Conservation (phyloP, 1,140 invertebrate genomes). For the Cyphomyrmex costatus region DNA sequence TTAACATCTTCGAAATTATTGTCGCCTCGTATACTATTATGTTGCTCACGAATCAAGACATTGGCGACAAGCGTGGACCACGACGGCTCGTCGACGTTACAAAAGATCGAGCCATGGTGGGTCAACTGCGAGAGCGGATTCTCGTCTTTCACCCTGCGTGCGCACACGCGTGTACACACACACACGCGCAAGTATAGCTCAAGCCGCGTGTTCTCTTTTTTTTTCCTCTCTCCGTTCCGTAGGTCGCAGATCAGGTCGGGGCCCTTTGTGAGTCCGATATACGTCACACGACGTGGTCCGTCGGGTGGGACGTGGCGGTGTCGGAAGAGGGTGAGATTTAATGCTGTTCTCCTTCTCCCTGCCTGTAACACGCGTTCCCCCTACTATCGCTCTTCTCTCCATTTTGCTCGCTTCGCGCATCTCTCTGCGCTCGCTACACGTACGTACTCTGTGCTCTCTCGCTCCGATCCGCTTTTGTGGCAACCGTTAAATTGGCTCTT, state of each 20-base stretch:
- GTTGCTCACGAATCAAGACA: conserved; percentile 46
- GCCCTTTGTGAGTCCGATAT: conserved; percentile 71
- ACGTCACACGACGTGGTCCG: conserved; percentile 59
- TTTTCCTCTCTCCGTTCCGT: conserved; percentile 41
- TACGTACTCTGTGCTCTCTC: conserved; percentile 64
- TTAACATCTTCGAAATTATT: conserved; percentile 36
- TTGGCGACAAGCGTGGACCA: conserved; percentile 58
- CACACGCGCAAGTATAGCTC: neutral
- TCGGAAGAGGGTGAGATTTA: conserved; percentile 74
- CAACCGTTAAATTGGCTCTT: conserved; percentile 82
- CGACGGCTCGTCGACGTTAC: conserved; percentile 71
- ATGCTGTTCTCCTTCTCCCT: conserved; percentile 43
- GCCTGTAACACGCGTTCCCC: conserved; percentile 29
- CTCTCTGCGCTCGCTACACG: conserved; percentile 50
- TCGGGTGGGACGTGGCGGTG: conserved; percentile 58
- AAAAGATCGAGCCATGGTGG: conserved; percentile 67
- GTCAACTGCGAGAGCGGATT: conserved; percentile 71
- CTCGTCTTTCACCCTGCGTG: conserved; percentile 58
- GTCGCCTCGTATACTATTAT: conserved; percentile 63
- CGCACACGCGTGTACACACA: neutral
- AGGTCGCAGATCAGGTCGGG: conserved; percentile 73
- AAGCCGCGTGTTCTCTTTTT: conserved; percentile 48
- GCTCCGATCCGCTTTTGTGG: conserved; percentile 77
- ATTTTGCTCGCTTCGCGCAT: conserved; percentile 29
- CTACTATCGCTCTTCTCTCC: neutral